These are phyloP conservation scores for Diachasmimorpha longicaudata DNA, from an alignment of 1,140 invertebrate species.

Conservation along the genomic window DNA sequence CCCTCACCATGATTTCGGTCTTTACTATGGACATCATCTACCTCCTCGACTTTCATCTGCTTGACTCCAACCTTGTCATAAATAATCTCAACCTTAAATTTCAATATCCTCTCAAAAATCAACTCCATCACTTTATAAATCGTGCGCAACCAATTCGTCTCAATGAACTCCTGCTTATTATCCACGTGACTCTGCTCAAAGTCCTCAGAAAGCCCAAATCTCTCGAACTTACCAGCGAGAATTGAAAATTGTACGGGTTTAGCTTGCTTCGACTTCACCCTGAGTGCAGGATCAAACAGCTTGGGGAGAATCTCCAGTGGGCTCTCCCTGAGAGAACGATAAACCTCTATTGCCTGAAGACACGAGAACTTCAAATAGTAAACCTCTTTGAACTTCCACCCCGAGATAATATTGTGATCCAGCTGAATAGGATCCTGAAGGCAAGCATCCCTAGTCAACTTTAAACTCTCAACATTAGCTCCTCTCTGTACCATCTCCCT, in stretches of 20 bases:
- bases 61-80: background rate
- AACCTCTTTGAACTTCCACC: constrained; percentile 32
- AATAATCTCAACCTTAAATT: background rate
- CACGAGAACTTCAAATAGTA: background rate
- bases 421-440: constrained; percentile 72
- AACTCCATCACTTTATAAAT: background rate
- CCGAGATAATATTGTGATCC: constrained; percentile 61
- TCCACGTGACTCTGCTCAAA: background rate
- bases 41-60: background rate
- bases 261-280: background rate
- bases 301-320: background rate
- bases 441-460: constrained; percentile 56
- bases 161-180: background rate
- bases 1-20: background rate
- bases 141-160: background rate
- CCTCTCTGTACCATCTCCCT: constrained; percentile 47
- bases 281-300: background rate
- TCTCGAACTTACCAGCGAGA: background rate
- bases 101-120: background rate
- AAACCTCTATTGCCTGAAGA: background rate
- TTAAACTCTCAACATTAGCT: constrained; percentile 45
- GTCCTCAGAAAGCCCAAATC: background rate
- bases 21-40: background rate
- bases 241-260: background rate
- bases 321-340: background rate